A percentile compares a stretch with the other conserved stretches of the same genome.
Conservation (phyloP, 2,888 invertebrate genomes). For the Protodeltote pygarga region DNA sequence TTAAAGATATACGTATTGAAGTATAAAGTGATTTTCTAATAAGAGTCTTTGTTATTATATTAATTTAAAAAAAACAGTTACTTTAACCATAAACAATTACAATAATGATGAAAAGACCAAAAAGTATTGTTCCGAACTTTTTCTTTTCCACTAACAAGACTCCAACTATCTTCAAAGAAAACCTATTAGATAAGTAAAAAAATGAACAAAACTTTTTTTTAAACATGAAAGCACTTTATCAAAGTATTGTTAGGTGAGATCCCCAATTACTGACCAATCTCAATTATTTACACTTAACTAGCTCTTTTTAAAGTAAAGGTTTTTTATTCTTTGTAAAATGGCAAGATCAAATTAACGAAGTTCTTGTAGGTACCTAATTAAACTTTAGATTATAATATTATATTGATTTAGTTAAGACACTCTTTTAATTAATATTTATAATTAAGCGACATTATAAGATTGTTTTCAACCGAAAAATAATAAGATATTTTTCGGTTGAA, state of each 20-base stretch:
- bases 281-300: conserved; percentile 10
- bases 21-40: too few relatives aligned
- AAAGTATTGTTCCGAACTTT: conserved; percentile 6
- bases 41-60: neutral
- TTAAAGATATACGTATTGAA: too few relatives aligned
- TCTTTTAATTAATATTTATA: too few relatives aligned
- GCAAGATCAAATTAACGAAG: too few relatives aligned
- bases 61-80: neutral
- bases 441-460: too few relatives aligned
- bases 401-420: too few relatives aligned
- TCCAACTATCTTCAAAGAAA: conserved; percentile 37
- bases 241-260: conserved; percentile 2
- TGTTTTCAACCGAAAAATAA: too few relatives aligned
- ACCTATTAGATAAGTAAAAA: conserved; percentile 22
- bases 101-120: conserved; percentile 24
- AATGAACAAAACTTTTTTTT: conserved; percentile 19
- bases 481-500: too few relatives aligned
- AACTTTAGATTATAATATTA: too few relatives aligned
- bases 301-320: neutral
- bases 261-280: conserved; percentile 11
- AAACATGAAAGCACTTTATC: conserved; percentile 4
- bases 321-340: neutral
- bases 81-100: conserved; percentile 18
- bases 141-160: conserved; percentile 28
- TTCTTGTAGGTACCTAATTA: too few relatives aligned